A percentile compares a stretch with the other conserved stretches of the same genome.
phyloP scores from a whole-genome alignment of 2,113 vertebrate species.

The Glaucidium brasilianum region DNA sequence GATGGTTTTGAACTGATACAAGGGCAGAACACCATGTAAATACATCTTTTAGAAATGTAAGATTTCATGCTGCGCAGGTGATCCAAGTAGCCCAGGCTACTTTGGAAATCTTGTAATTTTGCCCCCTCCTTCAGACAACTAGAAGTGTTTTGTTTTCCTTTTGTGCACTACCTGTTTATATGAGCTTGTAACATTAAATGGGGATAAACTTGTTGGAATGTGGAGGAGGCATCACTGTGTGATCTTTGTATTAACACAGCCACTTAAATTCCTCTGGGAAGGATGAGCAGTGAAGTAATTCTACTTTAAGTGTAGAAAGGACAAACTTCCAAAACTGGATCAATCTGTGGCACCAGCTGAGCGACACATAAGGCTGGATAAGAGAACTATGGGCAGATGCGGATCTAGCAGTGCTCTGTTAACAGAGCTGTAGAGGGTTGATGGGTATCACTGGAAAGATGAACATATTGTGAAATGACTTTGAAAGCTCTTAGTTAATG shows the following conservation, averaged over 20 bases:
- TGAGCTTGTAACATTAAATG: background rate
- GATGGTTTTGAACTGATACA: background rate
- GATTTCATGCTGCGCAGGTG: background rate
- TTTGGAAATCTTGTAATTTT: background rate
- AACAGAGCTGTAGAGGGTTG: background rate
- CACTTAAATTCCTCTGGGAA: background rate
- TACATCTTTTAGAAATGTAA: background rate
- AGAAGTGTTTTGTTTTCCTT: background rate
- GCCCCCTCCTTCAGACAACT: background rate
- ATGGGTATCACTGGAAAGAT: background rate
- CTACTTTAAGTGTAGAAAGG: background rate
- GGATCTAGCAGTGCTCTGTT: rapidly evolving
- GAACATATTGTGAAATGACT: background rate
- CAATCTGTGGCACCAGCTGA: background rate
- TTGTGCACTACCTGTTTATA: background rate
- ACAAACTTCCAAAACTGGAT: background rate
- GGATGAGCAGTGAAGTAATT: background rate
- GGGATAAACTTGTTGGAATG: background rate
- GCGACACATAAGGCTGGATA: rapidly evolving
- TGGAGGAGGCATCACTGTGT: background rate
- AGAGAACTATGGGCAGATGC: background rate
- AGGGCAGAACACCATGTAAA: background rate
- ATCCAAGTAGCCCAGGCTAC: background rate
- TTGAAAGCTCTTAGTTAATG: background rate
- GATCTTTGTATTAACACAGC: background rate